Evolutionary conservation across 2,113 vertebrate species (phyloP).

Genomic region (Callithrix jacchus): DNA sequence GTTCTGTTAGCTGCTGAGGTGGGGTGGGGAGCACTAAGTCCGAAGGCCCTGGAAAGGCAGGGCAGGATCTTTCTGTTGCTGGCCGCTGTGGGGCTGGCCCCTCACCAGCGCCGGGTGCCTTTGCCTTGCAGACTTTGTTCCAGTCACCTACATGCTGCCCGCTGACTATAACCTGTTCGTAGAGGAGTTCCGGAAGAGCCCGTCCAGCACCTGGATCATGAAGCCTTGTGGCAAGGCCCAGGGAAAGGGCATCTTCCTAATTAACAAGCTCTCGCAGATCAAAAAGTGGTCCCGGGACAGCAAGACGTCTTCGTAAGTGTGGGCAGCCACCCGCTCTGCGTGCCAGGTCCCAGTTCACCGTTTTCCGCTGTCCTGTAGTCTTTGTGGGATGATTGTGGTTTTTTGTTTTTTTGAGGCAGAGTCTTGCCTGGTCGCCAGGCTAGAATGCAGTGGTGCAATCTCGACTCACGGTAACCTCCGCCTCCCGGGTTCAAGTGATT

Average conservation of each 20-base stretch:
- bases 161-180: conserved; percentile 98
- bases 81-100: rapidly evolving
- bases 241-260: conserved; percentile 98
- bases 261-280: conserved; percentile 99
- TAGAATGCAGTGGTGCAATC: too few species aligned
- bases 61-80: rapidly evolving
- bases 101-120: rapidly evolving
- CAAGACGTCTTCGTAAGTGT: conserved; percentile 94
- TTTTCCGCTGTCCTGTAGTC: rapidly evolving
- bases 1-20: rapidly evolving
- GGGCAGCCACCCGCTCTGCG: rapidly evolving
- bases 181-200: conserved; percentile 97
- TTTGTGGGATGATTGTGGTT: too few species aligned
- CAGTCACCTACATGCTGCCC: conserved; percentile 98
- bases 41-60: rapidly evolving
- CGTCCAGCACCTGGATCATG: conserved; percentile 99
- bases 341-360: rapidly evolving
- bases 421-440: too few species aligned
- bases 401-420: too few species aligned
- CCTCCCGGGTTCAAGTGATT: too few species aligned
- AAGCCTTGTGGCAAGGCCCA: conserved; percentile 99
- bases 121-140: conserved; percentile 92
- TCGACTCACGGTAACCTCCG: too few species aligned
- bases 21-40: too few species aligned
- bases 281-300: conserved; percentile 99